Percentiles rank a stretch among this genome's conserved stretches.
Evolutionary conservation across 2,888 invertebrate genomes (phyloP).

Genomic region (Caenorhabditis becei): DNA sequence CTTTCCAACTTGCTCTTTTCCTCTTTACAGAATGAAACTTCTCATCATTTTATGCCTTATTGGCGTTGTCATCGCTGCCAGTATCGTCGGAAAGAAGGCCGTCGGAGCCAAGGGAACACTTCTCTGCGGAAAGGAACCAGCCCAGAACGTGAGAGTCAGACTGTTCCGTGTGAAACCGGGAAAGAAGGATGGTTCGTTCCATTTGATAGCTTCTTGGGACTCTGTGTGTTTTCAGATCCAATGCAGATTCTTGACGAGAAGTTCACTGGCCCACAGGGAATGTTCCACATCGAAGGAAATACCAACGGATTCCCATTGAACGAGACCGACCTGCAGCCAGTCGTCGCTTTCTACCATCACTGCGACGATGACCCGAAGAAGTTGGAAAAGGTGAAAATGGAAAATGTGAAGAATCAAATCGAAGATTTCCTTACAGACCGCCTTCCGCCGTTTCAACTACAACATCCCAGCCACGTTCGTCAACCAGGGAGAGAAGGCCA

Average conservation of each 20-base stretch:
- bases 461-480: constrained; percentile 66
- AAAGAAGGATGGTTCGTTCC: constrained; percentile 63
- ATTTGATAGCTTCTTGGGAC: background rate
- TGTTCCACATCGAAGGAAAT: constrained; percentile 73
- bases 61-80: constrained; percentile 23
- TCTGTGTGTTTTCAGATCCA: constrained; percentile 52
- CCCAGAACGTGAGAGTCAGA: constrained; percentile 67
- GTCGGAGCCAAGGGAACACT: constrained; percentile 68
- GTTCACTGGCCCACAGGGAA: constrained; percentile 64
- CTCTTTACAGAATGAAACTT: constrained; percentile 43
- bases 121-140: constrained; percentile 67
- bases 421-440: too few species aligned
- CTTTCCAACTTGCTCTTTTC: constrained; percentile 13
- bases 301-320: constrained; percentile 71
- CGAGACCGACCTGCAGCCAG: constrained; percentile 68
- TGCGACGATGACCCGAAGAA: constrained; percentile 71
- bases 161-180: constrained; percentile 69
- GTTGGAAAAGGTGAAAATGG: constrained; percentile 64
- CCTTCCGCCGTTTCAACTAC: constrained; percentile 70
- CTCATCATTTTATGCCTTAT: constrained; percentile 39
- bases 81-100: constrained; percentile 58
- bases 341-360: constrained; percentile 67
- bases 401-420: too few species aligned
- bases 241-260: constrained; percentile 68
- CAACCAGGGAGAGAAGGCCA: constrained; percentile 70